Conservation (phyloP, 2,113 vertebrate species). For the Lucifuga dentata region DNA sequence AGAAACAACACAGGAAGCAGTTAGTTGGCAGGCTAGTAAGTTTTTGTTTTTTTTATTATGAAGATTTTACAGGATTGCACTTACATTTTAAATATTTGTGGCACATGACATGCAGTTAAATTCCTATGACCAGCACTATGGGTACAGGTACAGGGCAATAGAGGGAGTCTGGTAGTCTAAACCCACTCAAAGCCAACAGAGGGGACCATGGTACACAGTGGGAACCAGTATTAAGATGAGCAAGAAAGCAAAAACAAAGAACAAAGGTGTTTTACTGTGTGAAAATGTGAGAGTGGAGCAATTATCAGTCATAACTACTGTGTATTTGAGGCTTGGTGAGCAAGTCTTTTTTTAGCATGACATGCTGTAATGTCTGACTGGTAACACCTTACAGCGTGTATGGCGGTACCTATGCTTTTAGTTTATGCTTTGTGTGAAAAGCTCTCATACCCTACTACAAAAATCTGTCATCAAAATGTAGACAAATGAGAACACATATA, state of each 20-base stretch:
- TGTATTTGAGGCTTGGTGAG: slow-evolving; percentile 42
- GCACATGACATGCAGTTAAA: too few species aligned
- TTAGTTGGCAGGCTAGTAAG: slow-evolving; percentile 56
- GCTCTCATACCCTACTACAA: too few species aligned
- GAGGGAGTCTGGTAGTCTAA: too few species aligned
- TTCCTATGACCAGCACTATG: too few species aligned
- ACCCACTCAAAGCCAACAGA: too few species aligned
- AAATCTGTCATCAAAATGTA: too few species aligned
- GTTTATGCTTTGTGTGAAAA: not conserved
- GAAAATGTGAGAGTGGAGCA: not conserved
- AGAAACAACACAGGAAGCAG: slow-evolving; percentile 46
- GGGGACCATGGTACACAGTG: too few species aligned
- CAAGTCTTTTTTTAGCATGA: slow-evolving; percentile 66
- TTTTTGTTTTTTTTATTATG: slow-evolving; percentile 37
- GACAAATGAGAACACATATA: too few species aligned
- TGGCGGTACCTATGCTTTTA: too few species aligned
- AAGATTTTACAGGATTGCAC: slow-evolving; percentile 27
- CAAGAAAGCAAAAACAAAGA: not conserved
- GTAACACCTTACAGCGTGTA: slow-evolving; percentile 22
- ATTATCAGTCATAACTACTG: slow-evolving; percentile 18
- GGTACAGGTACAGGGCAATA: too few species aligned
- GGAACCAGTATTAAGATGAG: not conserved
- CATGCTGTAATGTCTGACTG: slow-evolving; percentile 62
- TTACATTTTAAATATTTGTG: too few species aligned
- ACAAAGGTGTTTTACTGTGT: not conserved